Base-by-base conservation (phyloP, 2,888 invertebrate genomes). In the Tenthredo amoena region DNA sequence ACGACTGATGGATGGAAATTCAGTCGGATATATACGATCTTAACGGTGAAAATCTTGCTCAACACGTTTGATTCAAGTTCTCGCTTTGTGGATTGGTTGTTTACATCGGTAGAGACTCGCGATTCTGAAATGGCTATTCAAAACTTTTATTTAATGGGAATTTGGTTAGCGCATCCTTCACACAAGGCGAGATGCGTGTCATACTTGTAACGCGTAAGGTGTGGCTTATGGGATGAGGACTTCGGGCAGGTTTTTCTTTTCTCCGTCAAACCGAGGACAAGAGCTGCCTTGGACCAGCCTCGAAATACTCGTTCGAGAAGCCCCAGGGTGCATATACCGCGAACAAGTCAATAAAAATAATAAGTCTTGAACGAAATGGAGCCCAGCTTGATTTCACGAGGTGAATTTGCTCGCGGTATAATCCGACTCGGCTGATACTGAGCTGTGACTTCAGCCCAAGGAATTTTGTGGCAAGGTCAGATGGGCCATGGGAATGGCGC, bases 321-420 rank as follows among this genome's bases (percentile, higher is more conserved):
- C 81, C 40, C 62, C 81, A 18, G 62, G 58, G 81, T 62, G 58
- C 58, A 21, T 21, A 62, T 81, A 7, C 21, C 37, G 58, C 40
- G 81, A 81, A 81, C 40, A 81, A 81, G 31, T 40, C 81, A 40
- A 58, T 81, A 58, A 81, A 81, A 81, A 62, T 58, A 81, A 81
- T 81, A 81, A 58, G 31, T 77, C 55, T 55, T 12, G 31, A 18
- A 77, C 50, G 55, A 77, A 77, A 77, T 55, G 77, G 55, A 77
- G 55, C 77, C 50, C 47, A 50, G 55, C 31, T 18, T 81, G 40
- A 81, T 81, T 81, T 62, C 37, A 58, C 58, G 37, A 18, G 26
- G 50, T 47, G 81, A 58, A 81, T 81, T 81, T 50, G 40, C 77
- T 77, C 77, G 50, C 55, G 50, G 77, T 21, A 31, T 47, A 34